These are phyloP conservation scores for Lacerta bilineata DNA, from an alignment of 2,797 vertebrate species.

Conservation along the genomic window DNA sequence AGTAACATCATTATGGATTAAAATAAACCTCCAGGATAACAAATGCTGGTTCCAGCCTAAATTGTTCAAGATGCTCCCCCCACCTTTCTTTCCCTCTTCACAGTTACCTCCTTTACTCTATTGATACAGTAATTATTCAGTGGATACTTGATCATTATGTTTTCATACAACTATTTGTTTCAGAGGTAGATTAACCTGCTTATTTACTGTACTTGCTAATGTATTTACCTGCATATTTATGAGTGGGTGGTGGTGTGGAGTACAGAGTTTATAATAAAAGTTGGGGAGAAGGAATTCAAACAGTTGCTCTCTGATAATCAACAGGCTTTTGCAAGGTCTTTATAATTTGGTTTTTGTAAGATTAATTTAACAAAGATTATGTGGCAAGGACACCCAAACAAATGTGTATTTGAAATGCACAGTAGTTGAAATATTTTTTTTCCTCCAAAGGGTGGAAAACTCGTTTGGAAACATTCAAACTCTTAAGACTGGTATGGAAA, in stretches of 20 bases:
- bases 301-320: not conserved
- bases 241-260: not conserved
- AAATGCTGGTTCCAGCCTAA: conserved; percentile 18
- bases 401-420: not conserved
- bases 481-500: not conserved
- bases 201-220: conserved; percentile 47
- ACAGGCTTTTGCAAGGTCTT: not conserved
- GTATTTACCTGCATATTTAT: conserved; percentile 60
- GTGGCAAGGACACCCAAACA: not conserved
- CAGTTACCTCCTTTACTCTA: conserved; percentile 39
- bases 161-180: conserved; percentile 82
- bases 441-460: no score
- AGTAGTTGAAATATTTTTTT: not conserved
- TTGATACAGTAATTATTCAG: conserved; percentile 75
- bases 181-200: conserved; percentile 77
- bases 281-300: not conserved
- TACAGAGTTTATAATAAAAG: not conserved
- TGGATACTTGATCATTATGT: conserved; percentile 76
- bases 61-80: not conserved
- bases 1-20: not conserved
- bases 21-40: not conserved
- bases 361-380: not conserved
- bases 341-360: not conserved
- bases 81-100: not conserved
- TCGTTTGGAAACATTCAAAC: not conserved